Conservation (phyloP, 2,797 vertebrate species). For the Ptychobarbus kaznakovi region DNA sequence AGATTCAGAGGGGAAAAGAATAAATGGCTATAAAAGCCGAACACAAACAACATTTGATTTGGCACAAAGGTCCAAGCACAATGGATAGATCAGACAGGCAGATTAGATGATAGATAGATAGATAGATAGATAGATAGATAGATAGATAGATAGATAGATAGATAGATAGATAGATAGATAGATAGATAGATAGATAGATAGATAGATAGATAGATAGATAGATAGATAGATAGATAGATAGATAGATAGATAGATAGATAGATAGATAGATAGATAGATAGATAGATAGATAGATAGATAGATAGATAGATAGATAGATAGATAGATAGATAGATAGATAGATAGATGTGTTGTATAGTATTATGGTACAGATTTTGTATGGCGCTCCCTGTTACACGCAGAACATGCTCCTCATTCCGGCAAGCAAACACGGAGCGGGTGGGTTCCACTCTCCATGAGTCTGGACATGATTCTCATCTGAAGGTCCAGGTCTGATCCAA, state of each 20-base stretch:
- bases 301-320: no score
- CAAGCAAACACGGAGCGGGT: background rate
- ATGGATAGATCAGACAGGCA: background rate
- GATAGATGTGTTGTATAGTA: background rate
- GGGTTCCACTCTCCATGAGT: background rate
- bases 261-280: background rate
- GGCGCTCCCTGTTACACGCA: conserved; percentile 8
- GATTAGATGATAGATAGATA: background rate
- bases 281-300: background rate
- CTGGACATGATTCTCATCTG: conserved; percentile 9
- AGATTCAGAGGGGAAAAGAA: background rate
- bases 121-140: background rate
- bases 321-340: no score
- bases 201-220: no score
- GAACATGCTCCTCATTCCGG: conserved; percentile 21
- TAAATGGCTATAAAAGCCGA: background rate
- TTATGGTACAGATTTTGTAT: background rate
- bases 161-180: no score
- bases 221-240: no score
- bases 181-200: background rate
- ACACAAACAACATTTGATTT: background rate
- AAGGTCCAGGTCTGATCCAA: background rate
- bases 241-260: no score
- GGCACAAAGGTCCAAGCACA: background rate
- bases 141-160: background rate